Base-by-base conservation (phyloP, 1,140 invertebrate genomes). In the Tetramorium alpestre region DNA sequence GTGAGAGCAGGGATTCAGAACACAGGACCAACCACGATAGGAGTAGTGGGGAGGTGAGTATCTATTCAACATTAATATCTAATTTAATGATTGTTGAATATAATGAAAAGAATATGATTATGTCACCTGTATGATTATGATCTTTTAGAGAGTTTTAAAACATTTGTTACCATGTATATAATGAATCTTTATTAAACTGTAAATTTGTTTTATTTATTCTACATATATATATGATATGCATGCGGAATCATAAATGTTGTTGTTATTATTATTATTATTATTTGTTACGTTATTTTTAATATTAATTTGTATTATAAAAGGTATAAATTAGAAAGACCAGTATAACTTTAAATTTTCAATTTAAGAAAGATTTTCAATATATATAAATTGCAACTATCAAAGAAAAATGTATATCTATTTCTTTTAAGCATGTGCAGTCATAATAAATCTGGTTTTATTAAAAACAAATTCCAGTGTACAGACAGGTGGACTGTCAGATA, bases 21-120 rank as follows among this genome's bases (percentile, higher is more conserved):
- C 97, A 97, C 95, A 97, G 97, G 94, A 98, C 97, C 95, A 98
- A 98, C 95, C 97, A 98, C 96, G 97, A 98, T 96, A 97, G 97
- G 96, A 97, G 96, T 96, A 97, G 97, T 94, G 95, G 96, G 88
- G 97, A 98, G 94, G 97, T 97, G 95, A 96, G 85, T 77, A 51
- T 85, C 10, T 77, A n/a, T 41, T 60, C 11, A 54, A 47, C 3
- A 33, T 70, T 51, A 38, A 28, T 47, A 25, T 64, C 13, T 67
- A 54, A 49, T 51, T 41, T 56, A 51, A 62, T 22, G 8, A 49
- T 11, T 13, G 11, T 38, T n/a, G 18, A 38, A 69, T 77, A 6
- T 54, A 72, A 84, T 64, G 22, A 44, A 1, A 73, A 70, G n/a
- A 69, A 65, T 60, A 22, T 25, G 22, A 70, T 49, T 44, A 69